These are phyloP conservation scores for Eugnorisma glareosa DNA, from an alignment of 2,888 invertebrate species.

Conservation along the genomic window DNA sequence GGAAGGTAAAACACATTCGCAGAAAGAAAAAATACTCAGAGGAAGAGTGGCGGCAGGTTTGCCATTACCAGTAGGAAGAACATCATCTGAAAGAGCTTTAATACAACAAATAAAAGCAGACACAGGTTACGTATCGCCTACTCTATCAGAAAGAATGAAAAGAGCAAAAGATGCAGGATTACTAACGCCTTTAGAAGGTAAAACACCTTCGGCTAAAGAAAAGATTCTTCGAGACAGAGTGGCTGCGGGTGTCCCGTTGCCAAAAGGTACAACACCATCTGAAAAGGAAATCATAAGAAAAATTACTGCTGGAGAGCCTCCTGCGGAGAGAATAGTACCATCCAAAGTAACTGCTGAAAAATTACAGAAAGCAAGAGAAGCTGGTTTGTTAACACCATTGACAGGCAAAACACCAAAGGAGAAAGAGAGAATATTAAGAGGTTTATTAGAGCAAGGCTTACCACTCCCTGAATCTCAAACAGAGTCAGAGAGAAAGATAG, in stretches of 20 bases:
- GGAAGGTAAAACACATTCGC: conserved; percentile 60
- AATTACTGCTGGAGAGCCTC: conserved; percentile 17
- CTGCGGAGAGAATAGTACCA: conserved; percentile 24
- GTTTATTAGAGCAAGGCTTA: conserved; percentile 55
- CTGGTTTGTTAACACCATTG: conserved; percentile 64
- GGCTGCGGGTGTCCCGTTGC: conserved; percentile 48
- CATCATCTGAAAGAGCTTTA: conserved; percentile 63
- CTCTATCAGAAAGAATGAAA: conserved; percentile 62
- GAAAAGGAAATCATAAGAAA: conserved; percentile 60
- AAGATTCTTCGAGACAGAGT: conserved; percentile 60
- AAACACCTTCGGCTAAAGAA: conserved; percentile 66
- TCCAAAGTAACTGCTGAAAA: conserved; percentile 44
- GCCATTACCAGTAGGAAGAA: conserved; percentile 64
- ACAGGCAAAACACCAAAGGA: conserved; percentile 65
- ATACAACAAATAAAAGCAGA: conserved; percentile 60
- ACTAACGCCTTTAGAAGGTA: conserved; percentile 65
- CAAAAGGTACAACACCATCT: conserved; percentile 66
- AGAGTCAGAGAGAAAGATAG: conserved; percentile 38
- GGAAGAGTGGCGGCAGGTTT: conserved; percentile 61
- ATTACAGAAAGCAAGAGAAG: conserved; percentile 41
- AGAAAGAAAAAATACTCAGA: conserved; percentile 70
- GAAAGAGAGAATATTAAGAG: conserved; percentile 65
- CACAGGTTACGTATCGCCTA: conserved; percentile 65
- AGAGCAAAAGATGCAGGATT: conserved; percentile 62
- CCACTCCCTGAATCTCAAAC: conserved; percentile 57